phyloP scores from a whole-genome alignment of 2,888 invertebrate genomes.

The Orchesellides sinensis region DNA sequence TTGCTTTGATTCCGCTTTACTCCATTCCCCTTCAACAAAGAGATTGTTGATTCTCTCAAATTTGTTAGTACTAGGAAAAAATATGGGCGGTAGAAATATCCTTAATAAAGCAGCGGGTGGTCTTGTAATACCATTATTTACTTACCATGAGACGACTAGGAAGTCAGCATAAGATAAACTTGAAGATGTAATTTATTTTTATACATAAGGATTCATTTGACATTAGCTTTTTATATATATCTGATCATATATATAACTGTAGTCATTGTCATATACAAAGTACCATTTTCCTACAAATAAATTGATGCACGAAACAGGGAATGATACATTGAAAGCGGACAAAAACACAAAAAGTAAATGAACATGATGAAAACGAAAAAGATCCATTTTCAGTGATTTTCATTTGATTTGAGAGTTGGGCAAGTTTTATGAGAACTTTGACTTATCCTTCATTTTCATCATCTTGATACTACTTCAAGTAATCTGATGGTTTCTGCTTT shows the following conservation, averaged over 20 bases:
- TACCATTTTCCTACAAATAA: too few relatives aligned
- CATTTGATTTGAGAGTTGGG: constrained; percentile 8
- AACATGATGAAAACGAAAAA: background rate
- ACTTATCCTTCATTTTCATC: constrained; percentile 16
- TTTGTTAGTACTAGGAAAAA: background rate
- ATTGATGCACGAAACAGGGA: too few relatives aligned
- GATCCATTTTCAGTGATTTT: background rate
- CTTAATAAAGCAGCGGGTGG: constrained; percentile 37
- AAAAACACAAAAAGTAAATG: too few relatives aligned
- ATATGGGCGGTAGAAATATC: constrained; percentile 26
- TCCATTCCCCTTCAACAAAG: background rate
- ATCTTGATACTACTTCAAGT: background rate
- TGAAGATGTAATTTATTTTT: too few relatives aligned
- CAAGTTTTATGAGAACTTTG: constrained; percentile 37
- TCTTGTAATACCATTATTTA: constrained; percentile 8
- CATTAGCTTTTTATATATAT: background rate
- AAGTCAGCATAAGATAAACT: too few relatives aligned
- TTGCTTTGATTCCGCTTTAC: background rate
- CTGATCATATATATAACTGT: too few relatives aligned
- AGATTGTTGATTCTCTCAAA: too few relatives aligned
- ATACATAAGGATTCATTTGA: too few relatives aligned
- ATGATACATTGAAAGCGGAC: too few relatives aligned
- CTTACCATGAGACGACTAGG: background rate
- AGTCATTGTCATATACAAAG: too few relatives aligned
- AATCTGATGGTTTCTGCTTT: too few relatives aligned